phyloP scores from a whole-genome alignment of 2,797 vertebrate genomes.

The Setipinna tenuifilis region DNA sequence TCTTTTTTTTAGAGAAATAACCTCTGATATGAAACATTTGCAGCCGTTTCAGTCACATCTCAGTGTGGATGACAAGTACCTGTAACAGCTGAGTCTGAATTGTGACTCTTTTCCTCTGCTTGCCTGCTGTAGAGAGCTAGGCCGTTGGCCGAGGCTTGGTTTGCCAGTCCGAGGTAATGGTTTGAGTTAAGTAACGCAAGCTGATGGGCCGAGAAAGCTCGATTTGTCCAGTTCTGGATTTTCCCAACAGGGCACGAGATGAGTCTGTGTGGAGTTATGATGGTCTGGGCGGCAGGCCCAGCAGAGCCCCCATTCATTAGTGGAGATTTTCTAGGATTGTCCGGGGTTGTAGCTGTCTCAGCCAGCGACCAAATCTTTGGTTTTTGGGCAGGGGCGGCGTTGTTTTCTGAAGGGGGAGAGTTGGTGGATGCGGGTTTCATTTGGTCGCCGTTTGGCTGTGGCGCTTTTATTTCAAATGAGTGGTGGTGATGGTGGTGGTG shows the following conservation, averaged over 20 bases:
- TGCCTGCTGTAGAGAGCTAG: slow-evolving; percentile 85
- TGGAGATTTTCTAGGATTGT: slow-evolving; percentile 95
- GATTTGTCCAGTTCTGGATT: slow-evolving; percentile 91
- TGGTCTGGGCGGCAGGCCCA: slow-evolving; percentile 73
- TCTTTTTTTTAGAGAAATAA: slow-evolving; percentile 38
- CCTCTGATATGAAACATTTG: slow-evolving; percentile 17
- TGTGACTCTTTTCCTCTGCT: slow-evolving; percentile 82
- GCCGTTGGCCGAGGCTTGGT: slow-evolving; percentile 77
- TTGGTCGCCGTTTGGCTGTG: slow-evolving; percentile 73
- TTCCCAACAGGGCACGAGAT: slow-evolving; percentile 91
- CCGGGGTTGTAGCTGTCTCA: slow-evolving; percentile 93
- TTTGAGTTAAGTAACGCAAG: slow-evolving; percentile 92
- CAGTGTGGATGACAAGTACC: slow-evolving; percentile 87
- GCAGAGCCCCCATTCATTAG: slow-evolving; percentile 77
- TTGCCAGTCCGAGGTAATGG: slow-evolving; percentile 90
- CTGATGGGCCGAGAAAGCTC: slow-evolving; percentile 90
- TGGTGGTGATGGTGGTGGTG: slow-evolving; percentile 62
- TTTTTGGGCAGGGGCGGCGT: slow-evolving; percentile 79
- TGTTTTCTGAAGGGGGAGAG: slow-evolving; percentile 81
- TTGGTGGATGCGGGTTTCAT: slow-evolving; percentile 73
- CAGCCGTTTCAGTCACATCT: slow-evolving; percentile 64
- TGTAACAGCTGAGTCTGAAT: slow-evolving; percentile 87
- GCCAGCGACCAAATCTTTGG: slow-evolving; percentile 98
- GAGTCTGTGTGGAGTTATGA: slow-evolving; percentile 89
- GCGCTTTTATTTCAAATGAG: slow-evolving; percentile 73